Evolutionary conservation across 2,888 invertebrate species (phyloP).

Genomic region (Cantharis lateralis): DNA sequence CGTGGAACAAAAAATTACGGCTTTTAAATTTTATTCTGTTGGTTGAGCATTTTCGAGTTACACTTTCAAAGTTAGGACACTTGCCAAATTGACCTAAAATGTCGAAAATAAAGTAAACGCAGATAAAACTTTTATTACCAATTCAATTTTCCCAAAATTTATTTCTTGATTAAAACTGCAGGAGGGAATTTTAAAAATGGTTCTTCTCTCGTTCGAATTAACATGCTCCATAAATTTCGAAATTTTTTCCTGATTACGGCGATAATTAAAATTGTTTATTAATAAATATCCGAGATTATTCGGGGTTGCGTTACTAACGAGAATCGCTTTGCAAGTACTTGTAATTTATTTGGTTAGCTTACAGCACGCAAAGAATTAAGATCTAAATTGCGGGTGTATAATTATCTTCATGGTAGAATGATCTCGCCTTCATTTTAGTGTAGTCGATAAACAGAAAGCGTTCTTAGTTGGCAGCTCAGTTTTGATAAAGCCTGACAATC

Average conservation of each 20-base stretch:
- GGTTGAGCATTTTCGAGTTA: conserved; percentile 11
- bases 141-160: neutral
- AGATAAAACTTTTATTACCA: neutral
- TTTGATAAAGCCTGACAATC: neutral
- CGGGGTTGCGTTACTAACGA: conserved; percentile 1
- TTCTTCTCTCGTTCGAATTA: neutral
- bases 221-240: neutral
- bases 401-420: conserved; percentile 32
- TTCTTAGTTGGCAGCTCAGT: conserved; percentile 7
- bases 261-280: neutral
- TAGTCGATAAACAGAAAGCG: conserved; percentile 24
- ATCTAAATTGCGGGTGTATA: conserved; percentile 27
- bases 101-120: neutral
- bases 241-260: neutral
- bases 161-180: neutral
- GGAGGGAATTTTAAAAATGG: neutral
- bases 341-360: conserved; percentile 25
- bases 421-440: conserved; percentile 20
- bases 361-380: conserved; percentile 26
- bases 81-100: conserved; percentile 11
- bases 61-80: conserved; percentile 9
- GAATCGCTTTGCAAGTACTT: conserved; percentile 16
- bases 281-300: neutral
- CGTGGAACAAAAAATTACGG: conserved; percentile 19
- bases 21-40: conserved; percentile 19